Percentiles rank a stretch among this genome's conserved stretches.
Evolutionary conservation across 2,113 vertebrate genomes (phyloP).

Genomic region (Odontophorus gujanensis): DNA sequence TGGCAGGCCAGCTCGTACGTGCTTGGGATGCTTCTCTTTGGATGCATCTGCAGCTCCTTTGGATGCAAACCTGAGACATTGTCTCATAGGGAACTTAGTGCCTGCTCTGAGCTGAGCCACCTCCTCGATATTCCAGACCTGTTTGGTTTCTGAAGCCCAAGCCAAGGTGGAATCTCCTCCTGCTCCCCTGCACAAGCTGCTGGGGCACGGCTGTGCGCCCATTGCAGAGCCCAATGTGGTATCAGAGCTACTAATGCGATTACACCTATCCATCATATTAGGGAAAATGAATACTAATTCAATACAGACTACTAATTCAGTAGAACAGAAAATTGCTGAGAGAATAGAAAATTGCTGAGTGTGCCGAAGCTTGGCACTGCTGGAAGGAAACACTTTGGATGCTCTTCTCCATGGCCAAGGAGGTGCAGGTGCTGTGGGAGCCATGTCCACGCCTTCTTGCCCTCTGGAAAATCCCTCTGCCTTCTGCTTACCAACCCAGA

Average conservation of each 20-base stretch:
- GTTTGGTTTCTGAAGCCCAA: not conserved
- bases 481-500: rapidly evolving
- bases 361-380: not conserved
- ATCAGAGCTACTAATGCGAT: constrained; percentile 80
- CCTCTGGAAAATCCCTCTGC: rapidly evolving
- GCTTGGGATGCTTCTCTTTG: not conserved
- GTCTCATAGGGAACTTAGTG: not conserved
- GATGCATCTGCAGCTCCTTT: not conserved
- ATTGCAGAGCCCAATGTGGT: constrained; percentile 74
- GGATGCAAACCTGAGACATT: not conserved
- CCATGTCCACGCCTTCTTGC: not conserved
- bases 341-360: constrained; percentile 70
- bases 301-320: constrained; percentile 78
- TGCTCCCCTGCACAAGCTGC: not conserved
- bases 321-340: constrained; percentile 79
- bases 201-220: constrained; percentile 22
- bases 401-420: not conserved
- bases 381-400: not conserved
- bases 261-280: constrained; percentile 81
- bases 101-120: not conserved
- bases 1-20: not conserved
- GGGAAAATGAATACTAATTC: constrained; percentile 82
- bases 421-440: not conserved
- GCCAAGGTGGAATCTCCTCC: not conserved
- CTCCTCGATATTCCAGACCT: not conserved